Conservation (phyloP, 2,113 vertebrate genomes). For the Pycnonotus jocosus region DNA sequence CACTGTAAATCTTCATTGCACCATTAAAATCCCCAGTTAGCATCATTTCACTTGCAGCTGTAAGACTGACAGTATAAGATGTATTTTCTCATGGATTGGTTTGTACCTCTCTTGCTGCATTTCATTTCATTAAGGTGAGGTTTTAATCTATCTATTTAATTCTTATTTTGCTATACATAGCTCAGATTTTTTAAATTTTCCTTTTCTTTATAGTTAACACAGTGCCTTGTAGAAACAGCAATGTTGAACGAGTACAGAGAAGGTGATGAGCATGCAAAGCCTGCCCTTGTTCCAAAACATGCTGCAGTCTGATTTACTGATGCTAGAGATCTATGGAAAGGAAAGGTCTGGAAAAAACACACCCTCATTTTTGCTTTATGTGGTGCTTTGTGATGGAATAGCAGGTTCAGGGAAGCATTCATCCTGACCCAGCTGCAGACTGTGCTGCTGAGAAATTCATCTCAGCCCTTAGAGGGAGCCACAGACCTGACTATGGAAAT, state of each 20-base stretch:
- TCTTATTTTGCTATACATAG: background rate
- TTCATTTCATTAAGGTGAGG: background rate
- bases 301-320: background rate
- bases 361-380: background rate
- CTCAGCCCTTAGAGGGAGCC: slow-evolving; percentile 62
- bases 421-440: background rate
- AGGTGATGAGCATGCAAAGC: background rate
- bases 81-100: background rate
- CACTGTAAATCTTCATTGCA: background rate
- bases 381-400: background rate
- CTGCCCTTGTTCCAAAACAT: background rate
- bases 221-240: background rate
- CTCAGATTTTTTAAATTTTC: background rate
- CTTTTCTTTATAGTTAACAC: background rate
- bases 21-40: background rate
- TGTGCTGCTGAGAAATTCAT: background rate
- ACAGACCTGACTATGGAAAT: slow-evolving; percentile 15
- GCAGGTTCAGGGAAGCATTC: background rate
- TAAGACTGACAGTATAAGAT: background rate
- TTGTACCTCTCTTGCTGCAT: background rate
- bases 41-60: background rate
- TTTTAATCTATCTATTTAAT: background rate
- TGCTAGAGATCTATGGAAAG: background rate
- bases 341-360: background rate
- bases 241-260: background rate